phyloP scores from a whole-genome alignment of 2,113 vertebrate species.

The Quiscalus mexicanus region DNA sequence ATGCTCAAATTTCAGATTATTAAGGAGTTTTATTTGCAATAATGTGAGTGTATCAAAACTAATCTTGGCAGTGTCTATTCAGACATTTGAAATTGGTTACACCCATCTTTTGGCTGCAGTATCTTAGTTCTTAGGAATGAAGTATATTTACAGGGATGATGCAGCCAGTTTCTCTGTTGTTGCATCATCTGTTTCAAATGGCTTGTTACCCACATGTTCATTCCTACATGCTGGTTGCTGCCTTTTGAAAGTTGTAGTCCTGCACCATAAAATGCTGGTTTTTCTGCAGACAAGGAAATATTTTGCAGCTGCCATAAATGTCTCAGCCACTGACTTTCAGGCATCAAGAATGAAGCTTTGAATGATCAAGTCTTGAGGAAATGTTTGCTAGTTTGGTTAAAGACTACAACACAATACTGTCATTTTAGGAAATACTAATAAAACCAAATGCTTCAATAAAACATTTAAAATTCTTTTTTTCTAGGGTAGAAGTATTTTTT shows the following conservation, averaged over 20 bases:
- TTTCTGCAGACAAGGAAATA: background rate
- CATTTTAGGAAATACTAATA: background rate
- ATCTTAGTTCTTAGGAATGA: background rate
- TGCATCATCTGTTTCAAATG: conserved; percentile 30
- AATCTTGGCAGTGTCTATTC: conserved; percentile 23
- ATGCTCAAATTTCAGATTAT: background rate
- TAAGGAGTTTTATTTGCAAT: background rate
- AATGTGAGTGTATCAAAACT: background rate
- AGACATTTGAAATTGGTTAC: conserved; percentile 19
- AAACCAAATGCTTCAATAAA: background rate
- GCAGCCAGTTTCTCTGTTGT: background rate
- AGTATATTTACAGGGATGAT: background rate
- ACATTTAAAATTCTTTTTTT: background rate
- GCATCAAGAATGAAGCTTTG: background rate
- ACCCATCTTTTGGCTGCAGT: conserved; percentile 28
- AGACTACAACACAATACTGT: background rate
- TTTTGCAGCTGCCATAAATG: background rate
- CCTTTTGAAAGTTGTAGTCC: background rate
- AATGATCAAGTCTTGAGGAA: background rate
- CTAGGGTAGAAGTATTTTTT: background rate
- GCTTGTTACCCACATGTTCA: background rate
- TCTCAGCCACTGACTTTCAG: background rate
- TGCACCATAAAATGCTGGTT: background rate
- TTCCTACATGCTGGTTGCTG: background rate
- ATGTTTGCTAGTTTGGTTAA: background rate